Conservation (phyloP, 2,888 invertebrate species). For the Spisula subtruncata region DNA sequence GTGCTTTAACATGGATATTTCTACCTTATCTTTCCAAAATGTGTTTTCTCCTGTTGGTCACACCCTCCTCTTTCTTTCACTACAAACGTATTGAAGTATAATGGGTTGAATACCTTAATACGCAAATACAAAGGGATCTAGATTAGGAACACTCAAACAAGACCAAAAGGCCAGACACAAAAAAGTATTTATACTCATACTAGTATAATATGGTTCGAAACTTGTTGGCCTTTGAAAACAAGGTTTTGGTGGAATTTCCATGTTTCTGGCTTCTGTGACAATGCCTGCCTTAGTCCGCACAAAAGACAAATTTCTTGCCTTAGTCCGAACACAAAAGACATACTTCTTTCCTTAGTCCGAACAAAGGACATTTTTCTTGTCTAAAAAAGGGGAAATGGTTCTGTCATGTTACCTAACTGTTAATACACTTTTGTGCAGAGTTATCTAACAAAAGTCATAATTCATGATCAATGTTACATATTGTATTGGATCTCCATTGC, state of each 20-base stretch:
- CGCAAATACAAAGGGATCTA: too few relatives aligned
- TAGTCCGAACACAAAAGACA: too few relatives aligned
- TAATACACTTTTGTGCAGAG: neutral
- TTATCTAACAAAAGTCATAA: neutral
- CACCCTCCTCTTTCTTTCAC: neutral
- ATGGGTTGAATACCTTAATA: too few relatives aligned
- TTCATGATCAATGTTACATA: neutral
- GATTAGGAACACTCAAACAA: too few relatives aligned
- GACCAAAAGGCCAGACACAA: too few relatives aligned
- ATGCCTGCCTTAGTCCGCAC: neutral
- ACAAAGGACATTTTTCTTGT: neutral
- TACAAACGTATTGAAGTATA: neutral
- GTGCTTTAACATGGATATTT: conserved; percentile 11
- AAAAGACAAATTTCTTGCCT: too few relatives aligned
- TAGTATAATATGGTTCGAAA: too few relatives aligned
- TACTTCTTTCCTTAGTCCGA: neutral
- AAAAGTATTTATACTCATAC: too few relatives aligned
- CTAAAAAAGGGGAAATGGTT: neutral
- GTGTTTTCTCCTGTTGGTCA: neutral
- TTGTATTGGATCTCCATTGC: neutral
- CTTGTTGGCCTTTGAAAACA: too few relatives aligned
- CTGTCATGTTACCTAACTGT: neutral
- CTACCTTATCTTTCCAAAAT: neutral
- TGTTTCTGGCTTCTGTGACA: neutral
- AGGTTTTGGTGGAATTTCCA: too few relatives aligned